Conservation (phyloP, 2,113 vertebrate species). For the Cyanocitta stelleri region DNA sequence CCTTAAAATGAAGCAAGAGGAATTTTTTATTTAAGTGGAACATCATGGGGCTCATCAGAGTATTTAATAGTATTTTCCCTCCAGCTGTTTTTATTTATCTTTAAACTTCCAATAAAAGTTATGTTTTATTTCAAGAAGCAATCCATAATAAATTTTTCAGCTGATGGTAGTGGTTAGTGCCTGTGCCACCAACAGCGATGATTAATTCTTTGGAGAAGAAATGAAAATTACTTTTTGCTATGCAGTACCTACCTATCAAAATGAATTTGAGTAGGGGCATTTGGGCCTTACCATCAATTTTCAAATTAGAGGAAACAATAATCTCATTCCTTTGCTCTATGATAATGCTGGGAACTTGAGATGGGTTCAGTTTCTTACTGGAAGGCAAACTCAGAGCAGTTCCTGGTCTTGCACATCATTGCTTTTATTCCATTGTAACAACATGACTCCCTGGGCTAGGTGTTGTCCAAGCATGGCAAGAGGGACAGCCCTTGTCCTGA, state of each 20-base stretch:
- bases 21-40: conserved; percentile 71
- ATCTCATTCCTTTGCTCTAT: conserved; percentile 43
- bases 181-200: conserved; percentile 72
- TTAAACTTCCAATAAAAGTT: conserved; percentile 75
- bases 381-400: conserved; percentile 4
- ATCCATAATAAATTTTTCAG: conserved; percentile 84
- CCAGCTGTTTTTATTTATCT: conserved; percentile 86
- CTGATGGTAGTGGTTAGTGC: conserved; percentile 73
- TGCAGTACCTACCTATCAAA: conserved; percentile 50
- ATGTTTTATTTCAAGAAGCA: conserved; percentile 81
- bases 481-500: background rate
- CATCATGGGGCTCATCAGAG: conserved; percentile 64
- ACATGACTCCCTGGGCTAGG: background rate
- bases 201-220: conserved; percentile 13
- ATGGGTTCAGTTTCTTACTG: conserved; percentile 37
- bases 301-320: conserved; percentile 48
- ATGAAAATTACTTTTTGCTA: background rate
- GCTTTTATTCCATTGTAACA: background rate
- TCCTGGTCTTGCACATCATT: background rate
- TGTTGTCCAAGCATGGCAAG: background rate
- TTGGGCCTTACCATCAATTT: background rate
- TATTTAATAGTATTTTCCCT: conserved; percentile 61
- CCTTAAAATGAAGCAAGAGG: conserved; percentile 60
- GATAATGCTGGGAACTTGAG: conserved; percentile 49
- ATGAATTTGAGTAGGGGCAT: background rate